phyloP scores from a whole-genome alignment of 2,888 invertebrate species.

The Invenusta paracnida region DNA sequence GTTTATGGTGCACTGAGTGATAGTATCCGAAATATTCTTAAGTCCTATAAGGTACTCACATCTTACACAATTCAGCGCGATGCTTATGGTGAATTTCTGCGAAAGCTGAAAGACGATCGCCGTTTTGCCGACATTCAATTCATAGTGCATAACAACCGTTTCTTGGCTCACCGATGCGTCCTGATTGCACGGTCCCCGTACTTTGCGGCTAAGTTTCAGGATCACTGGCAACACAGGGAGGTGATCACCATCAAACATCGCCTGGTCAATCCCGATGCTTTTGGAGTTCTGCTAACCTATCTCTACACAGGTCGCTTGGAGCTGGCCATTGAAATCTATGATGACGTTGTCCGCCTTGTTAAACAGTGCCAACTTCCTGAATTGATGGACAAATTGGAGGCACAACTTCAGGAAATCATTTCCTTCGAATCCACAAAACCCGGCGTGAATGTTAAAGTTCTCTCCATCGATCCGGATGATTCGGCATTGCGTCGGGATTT shows the following conservation, averaged over 20 bases:
- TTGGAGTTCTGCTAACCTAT: slow-evolving; percentile 60
- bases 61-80: slow-evolving; percentile 61
- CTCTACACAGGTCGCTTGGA: slow-evolving; percentile 62
- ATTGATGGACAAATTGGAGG: slow-evolving; percentile 55
- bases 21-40: slow-evolving; percentile 61
- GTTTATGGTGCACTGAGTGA: slow-evolving; percentile 63
- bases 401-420: slow-evolving; percentile 55
- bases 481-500: slow-evolving; percentile 58
- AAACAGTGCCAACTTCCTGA: slow-evolving; percentile 59
- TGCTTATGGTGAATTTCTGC: slow-evolving; percentile 62
- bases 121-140: slow-evolving; percentile 61
- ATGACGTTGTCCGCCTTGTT: slow-evolving; percentile 59
- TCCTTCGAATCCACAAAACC: slow-evolving; percentile 52
- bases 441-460: slow-evolving; percentile 43
- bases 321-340: slow-evolving; percentile 55
- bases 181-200: slow-evolving; percentile 60
- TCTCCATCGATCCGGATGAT: slow-evolving; percentile 58
- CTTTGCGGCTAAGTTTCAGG: slow-evolving; percentile 60
- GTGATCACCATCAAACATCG: slow-evolving; percentile 55
- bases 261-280: slow-evolving; percentile 59
- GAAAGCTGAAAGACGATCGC: slow-evolving; percentile 54
- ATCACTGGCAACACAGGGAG: slow-evolving; percentile 58
- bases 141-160: slow-evolving; percentile 56
- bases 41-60: slow-evolving; percentile 61
- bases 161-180: slow-evolving; percentile 61